Evolutionary conservation across 2,113 vertebrate species (phyloP).

Genomic region (Podocnemis expansa): DNA sequence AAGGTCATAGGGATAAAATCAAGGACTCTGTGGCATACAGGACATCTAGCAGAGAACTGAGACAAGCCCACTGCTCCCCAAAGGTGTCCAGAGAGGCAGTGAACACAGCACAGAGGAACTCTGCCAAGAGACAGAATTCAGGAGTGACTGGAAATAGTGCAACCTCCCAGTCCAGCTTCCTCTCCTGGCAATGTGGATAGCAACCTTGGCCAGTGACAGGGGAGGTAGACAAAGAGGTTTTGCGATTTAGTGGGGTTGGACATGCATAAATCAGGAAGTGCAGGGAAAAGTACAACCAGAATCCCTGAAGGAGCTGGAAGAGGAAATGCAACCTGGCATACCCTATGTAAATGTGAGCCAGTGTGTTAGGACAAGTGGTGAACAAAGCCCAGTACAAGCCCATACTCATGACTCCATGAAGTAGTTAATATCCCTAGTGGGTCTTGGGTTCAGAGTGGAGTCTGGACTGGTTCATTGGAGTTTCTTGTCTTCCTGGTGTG

Average conservation of each 20-base stretch:
- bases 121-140: background rate
- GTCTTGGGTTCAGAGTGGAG: background rate
- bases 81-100: background rate
- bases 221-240: background rate
- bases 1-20: background rate
- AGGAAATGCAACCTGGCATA: background rate
- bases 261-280: background rate
- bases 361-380: background rate
- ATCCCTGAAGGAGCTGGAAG: background rate
- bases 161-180: background rate
- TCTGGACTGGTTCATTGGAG: background rate
- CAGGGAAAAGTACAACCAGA: background rate
- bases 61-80: background rate
- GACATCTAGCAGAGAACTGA: background rate
- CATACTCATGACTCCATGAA: no score
- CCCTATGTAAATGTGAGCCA: background rate
- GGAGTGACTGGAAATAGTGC: background rate
- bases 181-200: background rate
- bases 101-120: background rate
- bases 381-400: background rate
- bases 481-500: background rate
- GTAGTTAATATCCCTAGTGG: background rate
- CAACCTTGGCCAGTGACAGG: background rate
- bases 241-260: background rate
- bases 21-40: background rate